Percentiles rank a stretch among this genome's conserved stretches.
phyloP scores from a whole-genome alignment of 2,888 invertebrate species.

The Strigamia crassipes region DNA sequence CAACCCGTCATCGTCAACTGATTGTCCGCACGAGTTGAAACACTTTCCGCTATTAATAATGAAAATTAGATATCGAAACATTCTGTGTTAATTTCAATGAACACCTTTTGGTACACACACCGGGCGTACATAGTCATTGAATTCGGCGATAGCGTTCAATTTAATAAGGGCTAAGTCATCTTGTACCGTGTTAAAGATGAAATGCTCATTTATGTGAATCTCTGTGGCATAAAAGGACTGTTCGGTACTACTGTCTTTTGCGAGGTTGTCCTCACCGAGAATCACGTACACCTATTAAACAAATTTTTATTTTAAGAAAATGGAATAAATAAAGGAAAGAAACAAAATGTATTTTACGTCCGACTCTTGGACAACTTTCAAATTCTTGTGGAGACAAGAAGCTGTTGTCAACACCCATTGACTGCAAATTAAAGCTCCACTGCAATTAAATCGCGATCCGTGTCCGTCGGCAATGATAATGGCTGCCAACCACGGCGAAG shows the following conservation, averaged over 20 bases:
- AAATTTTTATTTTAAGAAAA: neutral
- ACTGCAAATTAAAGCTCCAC: neutral
- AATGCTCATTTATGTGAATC: neutral
- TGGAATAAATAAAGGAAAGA: neutral
- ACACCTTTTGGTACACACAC: neutral
- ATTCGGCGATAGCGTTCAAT: neutral
- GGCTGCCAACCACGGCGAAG: neutral
- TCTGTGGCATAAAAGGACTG: neutral
- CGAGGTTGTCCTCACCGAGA: neutral
- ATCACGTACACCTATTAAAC: neutral
- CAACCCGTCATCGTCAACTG: neutral
- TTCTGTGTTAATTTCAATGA: neutral
- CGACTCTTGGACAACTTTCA: neutral
- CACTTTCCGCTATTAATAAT: neutral
- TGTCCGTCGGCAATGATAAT: neutral
- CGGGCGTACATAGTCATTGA: neutral
- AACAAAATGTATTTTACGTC: neutral
- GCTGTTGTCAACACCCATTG: neutral
- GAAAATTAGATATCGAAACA: neutral
- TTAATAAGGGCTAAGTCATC: slow-evolving; percentile 18
- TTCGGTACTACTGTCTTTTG: neutral
- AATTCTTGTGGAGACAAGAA: neutral
- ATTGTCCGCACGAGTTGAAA: neutral
- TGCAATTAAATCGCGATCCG: neutral
- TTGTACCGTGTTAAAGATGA: neutral